Evolutionary conservation across 2,888 invertebrate species (phyloP), one percentile per base, ranked within the genome.

Genomic region (Maniola hyperantus): DNA sequence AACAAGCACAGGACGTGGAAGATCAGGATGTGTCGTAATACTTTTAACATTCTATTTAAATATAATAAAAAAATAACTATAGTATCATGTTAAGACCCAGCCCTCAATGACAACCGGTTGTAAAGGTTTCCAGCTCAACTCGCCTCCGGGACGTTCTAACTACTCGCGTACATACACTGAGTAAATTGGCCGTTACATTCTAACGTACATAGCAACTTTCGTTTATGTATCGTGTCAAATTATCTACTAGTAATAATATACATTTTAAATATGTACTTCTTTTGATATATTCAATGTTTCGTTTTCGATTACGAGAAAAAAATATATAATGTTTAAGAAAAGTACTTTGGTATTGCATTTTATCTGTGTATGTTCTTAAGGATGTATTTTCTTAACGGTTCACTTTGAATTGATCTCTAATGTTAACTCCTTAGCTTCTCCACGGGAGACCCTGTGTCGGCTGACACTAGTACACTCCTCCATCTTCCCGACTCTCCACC

Each of bases 21-120:
- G 97, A 97, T 92, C 97, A 98, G 93, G 98, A 98, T 93, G 97
- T 97, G 93, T 97, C 97, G 96, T 97, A 97, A 97, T 95, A 84
- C 83, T 81, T 79, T 81, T 79, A 81, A 81, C 85, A 79, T 79
- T 82, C 83, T 83, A 83, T 84, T 88, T 86, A 85, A 88, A 87
- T 89, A 87, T 88, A 83, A 87, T 83, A 84, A 91, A 87, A 88
- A 88, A 67, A 67, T 89, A 87, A 91, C 88, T 90, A 89, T 90
- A 92, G 89, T 88, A 88, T 84, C 85, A 88, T 85, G 84, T 88
- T 86, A 89, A 89, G 88, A 88, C 82, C 89, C 89, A 84, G 87
- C 88, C 89, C 87, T 83, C 84, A 78, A 85, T 84, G 85, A 85
- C 86, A 83, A 83, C 83, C 84, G 83, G 83, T 81, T 80, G 83